Conservation (phyloP, 2,888 invertebrate genomes). For the Lissonota sp. region DNA sequence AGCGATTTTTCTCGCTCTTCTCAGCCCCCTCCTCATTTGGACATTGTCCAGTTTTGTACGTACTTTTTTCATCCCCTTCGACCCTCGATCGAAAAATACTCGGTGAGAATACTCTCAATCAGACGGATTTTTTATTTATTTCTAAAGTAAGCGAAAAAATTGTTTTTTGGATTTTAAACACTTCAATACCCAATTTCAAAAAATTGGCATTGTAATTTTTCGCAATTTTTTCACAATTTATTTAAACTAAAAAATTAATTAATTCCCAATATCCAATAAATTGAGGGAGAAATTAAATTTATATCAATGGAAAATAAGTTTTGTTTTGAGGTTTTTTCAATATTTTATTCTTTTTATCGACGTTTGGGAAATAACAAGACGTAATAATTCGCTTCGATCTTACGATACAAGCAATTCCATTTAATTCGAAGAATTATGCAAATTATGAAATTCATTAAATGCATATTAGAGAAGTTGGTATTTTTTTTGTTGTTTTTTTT, state of each 20-base stretch:
- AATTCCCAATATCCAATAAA: too few relatives aligned
- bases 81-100: conserved; percentile 13
- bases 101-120: not conserved
- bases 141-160: too few relatives aligned
- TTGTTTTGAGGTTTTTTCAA: not conserved
- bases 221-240: not conserved
- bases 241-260: not conserved
- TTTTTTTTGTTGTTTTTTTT: too few relatives aligned
- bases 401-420: conserved; percentile 13
- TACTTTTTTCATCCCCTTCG: conserved; percentile 10
- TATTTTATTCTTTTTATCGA: not conserved
- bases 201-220: not conserved
- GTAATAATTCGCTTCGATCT: not conserved
- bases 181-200: too few relatives aligned
- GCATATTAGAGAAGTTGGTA: conserved; percentile 16
- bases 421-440: conserved; percentile 22
- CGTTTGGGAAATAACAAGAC: not conserved
- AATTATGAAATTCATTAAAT: conserved; percentile 26
- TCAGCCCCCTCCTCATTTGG: not conserved
- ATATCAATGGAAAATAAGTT: not conserved
- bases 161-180: too few relatives aligned
- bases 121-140: too few relatives aligned
- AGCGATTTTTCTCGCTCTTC: conserved; percentile 41
- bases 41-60: not conserved
- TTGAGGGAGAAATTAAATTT: not conserved